phyloP scores from a whole-genome alignment of 2,113 vertebrate genomes.

The Irena cyanogastra region DNA sequence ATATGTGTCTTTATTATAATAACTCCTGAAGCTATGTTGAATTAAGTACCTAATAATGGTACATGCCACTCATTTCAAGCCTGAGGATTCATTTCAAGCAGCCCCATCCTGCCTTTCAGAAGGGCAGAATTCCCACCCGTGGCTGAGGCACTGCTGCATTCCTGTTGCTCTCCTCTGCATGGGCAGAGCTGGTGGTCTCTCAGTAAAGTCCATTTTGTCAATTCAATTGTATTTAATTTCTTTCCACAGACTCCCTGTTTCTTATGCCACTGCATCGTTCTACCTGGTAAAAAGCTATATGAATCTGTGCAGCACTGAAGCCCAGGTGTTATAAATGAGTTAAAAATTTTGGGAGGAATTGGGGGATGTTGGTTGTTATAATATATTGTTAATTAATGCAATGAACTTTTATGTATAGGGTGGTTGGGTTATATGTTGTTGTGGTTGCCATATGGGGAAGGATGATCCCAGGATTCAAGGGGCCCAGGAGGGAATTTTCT shows the following conservation, averaged over 20 bases:
- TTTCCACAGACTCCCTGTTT: neutral
- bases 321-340: too few species aligned
- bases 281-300: neutral
- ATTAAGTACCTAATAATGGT: neutral
- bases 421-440: too few species aligned
- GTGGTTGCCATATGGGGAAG: too few species aligned
- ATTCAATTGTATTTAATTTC: neutral
- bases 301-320: neutral
- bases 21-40: neutral
- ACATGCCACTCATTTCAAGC: neutral
- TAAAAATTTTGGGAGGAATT: too few species aligned
- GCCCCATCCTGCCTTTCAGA: too few species aligned
- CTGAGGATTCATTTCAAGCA: neutral
- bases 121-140: too few species aligned
- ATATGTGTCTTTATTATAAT: neutral
- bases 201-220: neutral
- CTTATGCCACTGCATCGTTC: neutral
- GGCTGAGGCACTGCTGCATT: neutral
- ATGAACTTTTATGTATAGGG: too few species aligned
- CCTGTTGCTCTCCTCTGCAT: neutral
- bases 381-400: too few species aligned
- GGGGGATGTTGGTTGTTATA: too few species aligned
- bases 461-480: too few species aligned
- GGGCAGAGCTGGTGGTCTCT: neutral
- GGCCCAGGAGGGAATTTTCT: too few species aligned